These are phyloP conservation scores for Gavia stellata DNA, from an alignment of 2,113 vertebrate species.

Conservation along the genomic window DNA sequence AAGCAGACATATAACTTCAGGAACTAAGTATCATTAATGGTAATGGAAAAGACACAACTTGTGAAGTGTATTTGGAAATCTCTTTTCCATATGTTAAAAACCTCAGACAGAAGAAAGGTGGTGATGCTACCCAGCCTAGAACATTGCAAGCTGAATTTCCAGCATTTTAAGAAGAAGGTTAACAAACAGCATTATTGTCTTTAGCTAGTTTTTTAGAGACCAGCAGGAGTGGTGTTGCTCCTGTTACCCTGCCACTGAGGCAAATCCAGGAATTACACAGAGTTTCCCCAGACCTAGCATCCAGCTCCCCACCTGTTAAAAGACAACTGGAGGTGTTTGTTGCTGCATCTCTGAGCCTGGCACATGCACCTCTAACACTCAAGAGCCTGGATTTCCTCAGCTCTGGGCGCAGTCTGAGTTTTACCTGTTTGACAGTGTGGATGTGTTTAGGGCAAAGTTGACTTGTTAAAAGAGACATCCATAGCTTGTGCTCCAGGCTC, in stretches of 20 bases:
- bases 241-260: neutral
- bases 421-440: neutral
- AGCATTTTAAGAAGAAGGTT: neutral
- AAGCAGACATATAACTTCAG: neutral
- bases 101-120: neutral
- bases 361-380: neutral
- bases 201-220: neutral
- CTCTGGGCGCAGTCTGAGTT: neutral
- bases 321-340: neutral
- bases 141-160: neutral
- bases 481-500: neutral
- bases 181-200: neutral
- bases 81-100: neutral
- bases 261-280: neutral
- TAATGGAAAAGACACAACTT: neutral
- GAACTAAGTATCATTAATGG: constrained; percentile 10
- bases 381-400: neutral
- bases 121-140: neutral
- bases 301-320: neutral
- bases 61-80: neutral
- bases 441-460: neutral
- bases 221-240: neutral
- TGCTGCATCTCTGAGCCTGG: neutral
- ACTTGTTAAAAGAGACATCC: neutral
- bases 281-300: neutral